Percentiles rank a stretch among this genome's conserved stretches.
Evolutionary conservation across 2,888 invertebrate genomes (phyloP).

Genomic region (Clunio marinus): DNA sequence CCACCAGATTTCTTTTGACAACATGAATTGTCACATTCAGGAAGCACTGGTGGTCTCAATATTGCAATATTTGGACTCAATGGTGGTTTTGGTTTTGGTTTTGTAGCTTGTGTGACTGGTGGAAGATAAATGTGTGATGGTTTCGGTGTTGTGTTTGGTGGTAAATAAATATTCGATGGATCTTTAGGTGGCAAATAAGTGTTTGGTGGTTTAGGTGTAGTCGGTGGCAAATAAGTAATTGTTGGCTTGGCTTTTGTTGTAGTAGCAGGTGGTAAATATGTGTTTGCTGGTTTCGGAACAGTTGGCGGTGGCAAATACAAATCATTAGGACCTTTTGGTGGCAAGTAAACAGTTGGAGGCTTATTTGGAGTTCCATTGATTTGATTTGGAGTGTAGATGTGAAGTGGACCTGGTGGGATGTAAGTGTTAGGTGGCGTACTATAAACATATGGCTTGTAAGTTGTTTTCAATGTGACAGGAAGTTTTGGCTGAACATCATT

Average conservation of each 20-base stretch:
- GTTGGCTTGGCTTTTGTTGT: too few species aligned
- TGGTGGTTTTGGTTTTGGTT: too few species aligned
- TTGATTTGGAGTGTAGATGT: conserved; percentile 1
- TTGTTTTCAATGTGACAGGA: conserved; percentile 8
- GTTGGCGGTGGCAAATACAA: neutral
- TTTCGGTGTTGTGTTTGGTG: neutral
- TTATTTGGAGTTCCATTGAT: neutral
- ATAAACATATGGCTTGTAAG: neutral
- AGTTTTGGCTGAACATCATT: conserved; percentile 1
- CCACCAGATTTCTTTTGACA: neutral
- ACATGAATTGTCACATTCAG: too few species aligned
- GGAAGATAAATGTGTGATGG: neutral
- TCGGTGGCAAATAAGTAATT: too few species aligned
- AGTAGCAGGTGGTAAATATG: neutral
- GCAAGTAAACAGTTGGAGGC: neutral
- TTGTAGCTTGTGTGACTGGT: neutral
- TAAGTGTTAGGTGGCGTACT: neutral
- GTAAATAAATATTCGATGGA: neutral
- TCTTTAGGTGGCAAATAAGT: neutral
- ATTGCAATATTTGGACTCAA: too few species aligned
- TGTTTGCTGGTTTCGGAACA: neutral
- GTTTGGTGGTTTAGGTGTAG: neutral
- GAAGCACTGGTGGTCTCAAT: too few species aligned
- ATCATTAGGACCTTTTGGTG: neutral
- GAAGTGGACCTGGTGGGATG: conserved; percentile 8